Evolutionary conservation across 2,797 vertebrate genomes (phyloP).

Genomic region (Nothura maculosa): DNA sequence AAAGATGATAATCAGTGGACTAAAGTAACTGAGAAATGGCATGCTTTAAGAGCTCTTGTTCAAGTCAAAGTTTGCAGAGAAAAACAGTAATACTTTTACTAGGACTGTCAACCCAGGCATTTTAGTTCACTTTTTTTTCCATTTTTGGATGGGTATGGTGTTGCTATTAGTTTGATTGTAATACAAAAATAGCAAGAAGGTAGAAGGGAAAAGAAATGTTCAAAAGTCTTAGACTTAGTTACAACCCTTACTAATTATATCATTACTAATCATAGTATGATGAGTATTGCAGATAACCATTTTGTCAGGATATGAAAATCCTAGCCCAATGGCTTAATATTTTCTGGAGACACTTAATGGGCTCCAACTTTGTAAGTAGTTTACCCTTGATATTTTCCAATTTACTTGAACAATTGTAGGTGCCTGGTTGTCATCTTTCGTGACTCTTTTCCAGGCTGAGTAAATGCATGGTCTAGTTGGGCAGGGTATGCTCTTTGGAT

Average conservation of each 20-base stretch:
- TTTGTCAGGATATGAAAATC: background rate
- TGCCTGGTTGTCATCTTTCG: background rate
- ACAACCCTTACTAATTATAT: background rate
- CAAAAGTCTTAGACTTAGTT: background rate
- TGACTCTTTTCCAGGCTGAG: background rate
- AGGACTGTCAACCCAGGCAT: background rate
- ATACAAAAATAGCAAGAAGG: background rate
- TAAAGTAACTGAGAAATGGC: background rate
- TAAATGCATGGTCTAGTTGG: background rate
- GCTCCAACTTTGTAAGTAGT: background rate
- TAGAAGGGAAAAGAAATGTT: background rate
- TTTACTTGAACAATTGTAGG: background rate
- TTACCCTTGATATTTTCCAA: background rate
- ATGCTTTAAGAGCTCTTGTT: background rate
- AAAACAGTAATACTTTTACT: background rate
- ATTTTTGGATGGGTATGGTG: background rate
- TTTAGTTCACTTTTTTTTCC: background rate
- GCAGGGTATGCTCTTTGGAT: background rate
- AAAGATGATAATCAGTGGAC: background rate
- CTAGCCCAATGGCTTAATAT: background rate
- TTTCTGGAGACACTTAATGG: rapidly evolving
- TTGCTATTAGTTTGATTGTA: background rate
- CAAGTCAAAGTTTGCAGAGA: background rate
- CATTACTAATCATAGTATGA: background rate
- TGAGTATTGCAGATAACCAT: background rate